Evolutionary conservation across 2,113 vertebrate genomes (phyloP).

Genomic region (Passer domesticus): DNA sequence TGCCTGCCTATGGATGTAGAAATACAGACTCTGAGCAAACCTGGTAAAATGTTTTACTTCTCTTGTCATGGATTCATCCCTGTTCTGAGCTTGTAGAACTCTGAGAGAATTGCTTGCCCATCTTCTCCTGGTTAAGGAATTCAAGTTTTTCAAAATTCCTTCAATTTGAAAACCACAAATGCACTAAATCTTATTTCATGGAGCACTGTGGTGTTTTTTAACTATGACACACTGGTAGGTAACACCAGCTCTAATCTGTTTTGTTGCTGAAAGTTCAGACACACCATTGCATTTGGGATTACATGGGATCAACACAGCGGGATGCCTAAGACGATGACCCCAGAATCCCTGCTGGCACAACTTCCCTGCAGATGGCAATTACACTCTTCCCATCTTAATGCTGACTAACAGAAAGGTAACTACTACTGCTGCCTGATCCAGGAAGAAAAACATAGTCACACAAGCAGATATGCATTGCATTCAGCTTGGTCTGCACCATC

Average conservation of each 20-base stretch:
- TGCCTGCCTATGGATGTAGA: not conserved
- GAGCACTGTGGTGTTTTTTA: not conserved
- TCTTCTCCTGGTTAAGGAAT: not conserved
- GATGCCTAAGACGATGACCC: not conserved
- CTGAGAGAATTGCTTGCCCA: not conserved
- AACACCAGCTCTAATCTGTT: not conserved
- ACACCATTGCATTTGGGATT: not conserved
- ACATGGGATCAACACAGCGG: not conserved
- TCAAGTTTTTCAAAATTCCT: not conserved
- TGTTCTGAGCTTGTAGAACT: not conserved
- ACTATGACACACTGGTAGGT: not conserved
- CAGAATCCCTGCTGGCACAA: not conserved
- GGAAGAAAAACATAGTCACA: not conserved
- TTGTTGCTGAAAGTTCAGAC: not conserved
- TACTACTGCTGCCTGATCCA: not conserved
- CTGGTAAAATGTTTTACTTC: not conserved
- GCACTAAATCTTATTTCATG: not conserved
- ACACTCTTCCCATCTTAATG: not conserved
- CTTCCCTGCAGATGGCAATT: not conserved
- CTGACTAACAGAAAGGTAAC: not conserved
- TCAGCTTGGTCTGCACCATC: not conserved
- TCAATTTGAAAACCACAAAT: not conserved
- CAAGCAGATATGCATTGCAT: not conserved
- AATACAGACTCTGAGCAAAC: not conserved
- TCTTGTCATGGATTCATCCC: not conserved